Evolutionary conservation across 2,888 invertebrate species (phyloP), one percentile per base, ranked within the genome.

Genomic region (Romanomermis culicivorax): DNA sequence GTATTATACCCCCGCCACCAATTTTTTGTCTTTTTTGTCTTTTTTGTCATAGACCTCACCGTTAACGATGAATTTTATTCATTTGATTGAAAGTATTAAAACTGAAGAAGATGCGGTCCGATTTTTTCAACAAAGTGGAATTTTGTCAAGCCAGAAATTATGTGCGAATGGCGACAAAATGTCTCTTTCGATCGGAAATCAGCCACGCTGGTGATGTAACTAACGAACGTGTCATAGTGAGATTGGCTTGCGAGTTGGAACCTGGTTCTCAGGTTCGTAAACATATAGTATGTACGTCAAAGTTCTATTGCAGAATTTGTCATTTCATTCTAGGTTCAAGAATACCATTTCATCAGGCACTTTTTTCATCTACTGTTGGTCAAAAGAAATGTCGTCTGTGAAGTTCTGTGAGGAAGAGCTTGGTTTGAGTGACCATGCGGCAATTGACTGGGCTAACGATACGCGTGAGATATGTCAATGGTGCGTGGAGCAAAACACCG

Each of bases 121-220:
- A 45, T 45, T n/a, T 45, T 45, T 45, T 11, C 45, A 45, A 45
- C 45, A 23, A 23, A 11, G 45, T 45, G 45, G 45, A 45, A 45
- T 45, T 45, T 45, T 45, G 45, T 23, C 11, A n/a, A 11, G 23
- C 11, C 11, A 45, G 11, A 11, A 23, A 45, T n/a, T 45, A n/a
- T 45, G 45, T 23, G 23, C 23, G 23, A 45, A 45, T n/a, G 45
- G 45, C 23, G 4, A 45, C 45, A 45, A 45, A 23, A 45, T 45
- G 45, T n/a, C 45, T 23, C 45, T 45, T n/a, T 45, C 23, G 17
- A 45, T 45, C 23, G 23, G 45, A 45, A 45, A 45, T 11, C 45
- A 45, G 23, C 23, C 17, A n/a, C 23, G 45, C 23, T 45, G 45
- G 45, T 23, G 45, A 45, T 45, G 45, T 23, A 11, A 45, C 23